These are phyloP conservation scores for Lycia hirtaria DNA, from an alignment of 2,888 invertebrate species.

Conservation along the genomic window DNA sequence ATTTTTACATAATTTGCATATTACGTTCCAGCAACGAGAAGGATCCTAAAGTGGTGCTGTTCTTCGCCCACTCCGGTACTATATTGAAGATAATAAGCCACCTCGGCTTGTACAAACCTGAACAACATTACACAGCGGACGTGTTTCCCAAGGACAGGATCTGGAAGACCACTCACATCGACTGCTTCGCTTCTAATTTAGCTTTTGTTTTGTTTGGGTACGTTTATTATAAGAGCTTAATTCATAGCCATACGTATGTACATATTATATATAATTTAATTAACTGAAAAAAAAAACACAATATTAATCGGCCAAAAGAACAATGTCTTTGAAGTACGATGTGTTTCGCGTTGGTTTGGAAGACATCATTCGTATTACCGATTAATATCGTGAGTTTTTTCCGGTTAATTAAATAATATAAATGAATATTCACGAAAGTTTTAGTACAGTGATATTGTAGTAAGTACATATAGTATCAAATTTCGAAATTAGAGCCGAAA, in stretches of 20 bases:
- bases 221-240: constrained; percentile 48
- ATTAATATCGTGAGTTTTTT: no score
- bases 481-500: no score
- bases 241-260: background rate
- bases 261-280: background rate
- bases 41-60: constrained; percentile 84
- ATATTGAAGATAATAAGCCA: constrained; percentile 90
- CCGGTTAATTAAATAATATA: no score
- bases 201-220: constrained; percentile 91
- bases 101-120: constrained; percentile 90
- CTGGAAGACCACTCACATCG: constrained; percentile 88
- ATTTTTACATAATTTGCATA: background rate
- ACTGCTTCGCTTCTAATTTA: constrained; percentile 92
- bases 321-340: no score
- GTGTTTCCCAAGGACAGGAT: constrained; percentile 72
- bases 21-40: constrained; percentile 53
- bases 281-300: no score
- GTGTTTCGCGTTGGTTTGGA: no score
- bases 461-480: no score
- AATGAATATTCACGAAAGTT: no score
- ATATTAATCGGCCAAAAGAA: no score
- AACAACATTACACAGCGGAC: constrained; percentile 84
- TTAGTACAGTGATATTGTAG: no score
- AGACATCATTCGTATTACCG: no score
- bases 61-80: constrained; percentile 94